Evolutionary conservation across 2,113 vertebrate genomes (phyloP).

Genomic region (Gallinago media): DNA sequence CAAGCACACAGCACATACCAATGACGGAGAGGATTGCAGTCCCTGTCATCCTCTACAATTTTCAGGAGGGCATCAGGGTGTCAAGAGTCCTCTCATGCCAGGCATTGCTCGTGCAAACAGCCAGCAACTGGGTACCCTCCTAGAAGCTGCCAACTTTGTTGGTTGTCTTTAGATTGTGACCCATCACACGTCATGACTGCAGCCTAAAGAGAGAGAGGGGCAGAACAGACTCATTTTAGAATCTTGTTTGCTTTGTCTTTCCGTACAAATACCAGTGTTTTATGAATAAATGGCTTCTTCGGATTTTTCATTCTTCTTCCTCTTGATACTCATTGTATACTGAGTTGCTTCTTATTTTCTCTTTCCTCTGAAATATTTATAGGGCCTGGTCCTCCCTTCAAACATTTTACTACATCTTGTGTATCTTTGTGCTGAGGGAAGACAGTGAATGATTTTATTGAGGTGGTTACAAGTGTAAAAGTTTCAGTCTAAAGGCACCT

Average conservation of each 20-base stretch:
- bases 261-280: neutral
- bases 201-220: neutral
- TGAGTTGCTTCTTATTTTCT: neutral
- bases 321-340: neutral
- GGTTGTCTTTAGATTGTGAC: neutral
- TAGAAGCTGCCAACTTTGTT: neutral
- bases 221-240: neutral
- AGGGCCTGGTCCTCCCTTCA: neutral
- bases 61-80: neutral
- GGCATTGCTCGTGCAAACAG: neutral
- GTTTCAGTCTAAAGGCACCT: neutral
- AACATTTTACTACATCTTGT: neutral
- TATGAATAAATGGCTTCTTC: neutral
- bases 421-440: neutral
- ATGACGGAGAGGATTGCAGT: neutral
- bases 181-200: too few relatives aligned
- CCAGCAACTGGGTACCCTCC: neutral
- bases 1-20: neutral
- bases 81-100: neutral
- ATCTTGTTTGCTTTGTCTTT: neutral
- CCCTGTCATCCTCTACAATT: neutral
- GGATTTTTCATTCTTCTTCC: neutral
- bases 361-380: neutral
- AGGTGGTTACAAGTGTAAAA: neutral
- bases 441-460: neutral